A percentile compares a stretch with the other conserved stretches of the same genome.
Evolutionary conservation across 2,797 vertebrate genomes (phyloP).

Genomic region (Galagoides demidoff): DNA sequence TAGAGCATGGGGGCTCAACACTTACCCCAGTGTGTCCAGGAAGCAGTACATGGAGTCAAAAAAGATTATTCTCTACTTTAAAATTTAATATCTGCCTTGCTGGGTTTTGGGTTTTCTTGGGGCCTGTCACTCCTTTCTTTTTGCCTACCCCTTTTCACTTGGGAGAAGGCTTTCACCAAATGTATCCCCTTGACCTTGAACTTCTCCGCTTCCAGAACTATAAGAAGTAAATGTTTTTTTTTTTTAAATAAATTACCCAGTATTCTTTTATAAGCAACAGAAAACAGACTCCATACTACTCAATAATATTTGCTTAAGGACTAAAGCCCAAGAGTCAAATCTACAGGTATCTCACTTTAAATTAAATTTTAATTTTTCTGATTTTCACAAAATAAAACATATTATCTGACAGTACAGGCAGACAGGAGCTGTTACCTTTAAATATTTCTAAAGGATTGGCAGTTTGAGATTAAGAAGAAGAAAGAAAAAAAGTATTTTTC

Average conservation of each 20-base stretch:
- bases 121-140: neutral
- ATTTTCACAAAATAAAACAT: conserved; percentile 48
- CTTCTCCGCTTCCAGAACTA: neutral
- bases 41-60: neutral
- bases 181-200: neutral
- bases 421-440: neutral
- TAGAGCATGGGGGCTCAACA: neutral
- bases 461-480: neutral
- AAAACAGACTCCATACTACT: neutral
- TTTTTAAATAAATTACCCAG: neutral
- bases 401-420: neutral
- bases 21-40: neutral
- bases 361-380: conserved; percentile 16
- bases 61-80: neutral
- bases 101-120: neutral
- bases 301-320: conserved; percentile 46
- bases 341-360: neutral
- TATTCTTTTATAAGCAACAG: neutral
- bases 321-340: neutral
- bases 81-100: neutral
- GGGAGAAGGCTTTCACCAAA: neutral
- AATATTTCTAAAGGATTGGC: neutral
- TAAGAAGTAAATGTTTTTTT: neutral
- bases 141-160: neutral
- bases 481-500: neutral